phyloP scores from a whole-genome alignment of 1,140 invertebrate species.

The Drosophila chauvacae region DNA sequence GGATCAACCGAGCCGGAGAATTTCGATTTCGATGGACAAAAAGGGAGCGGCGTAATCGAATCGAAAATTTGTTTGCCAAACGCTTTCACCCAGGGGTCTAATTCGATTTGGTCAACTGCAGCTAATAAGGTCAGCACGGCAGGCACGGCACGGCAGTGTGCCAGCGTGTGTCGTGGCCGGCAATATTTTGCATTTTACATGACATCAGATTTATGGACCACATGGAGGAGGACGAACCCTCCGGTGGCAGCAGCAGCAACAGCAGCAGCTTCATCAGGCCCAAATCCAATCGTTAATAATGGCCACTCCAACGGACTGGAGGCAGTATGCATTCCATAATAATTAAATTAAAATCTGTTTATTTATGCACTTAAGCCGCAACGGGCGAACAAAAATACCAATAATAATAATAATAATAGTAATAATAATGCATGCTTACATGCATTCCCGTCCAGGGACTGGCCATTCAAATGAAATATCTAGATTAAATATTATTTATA shows the following conservation, averaged over 20 bases:
- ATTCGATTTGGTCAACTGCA: slow-evolving; percentile 71
- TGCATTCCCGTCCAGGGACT: slow-evolving; percentile 2
- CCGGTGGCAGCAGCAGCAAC: slow-evolving; percentile 2
- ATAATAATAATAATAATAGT: slow-evolving; percentile 58
- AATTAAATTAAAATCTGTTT: slow-evolving; percentile 68
- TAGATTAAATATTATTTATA: slow-evolving; percentile 72
- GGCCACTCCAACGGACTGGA: slow-evolving; percentile 1
- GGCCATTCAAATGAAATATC: slow-evolving; percentile 65
- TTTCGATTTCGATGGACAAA: slow-evolving; percentile 38
- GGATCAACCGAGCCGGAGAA: slow-evolving; percentile 49
- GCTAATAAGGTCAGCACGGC: slow-evolving; percentile 55
- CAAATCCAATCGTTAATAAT: slow-evolving; percentile 29
- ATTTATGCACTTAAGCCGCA: slow-evolving; percentile 62
- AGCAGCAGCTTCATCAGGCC: slow-evolving; percentile 22
- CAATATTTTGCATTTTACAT: slow-evolving; percentile 56
- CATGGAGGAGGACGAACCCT: slow-evolving; percentile 26
- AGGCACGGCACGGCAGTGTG: slow-evolving; percentile 11
- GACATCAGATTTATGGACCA: slow-evolving; percentile 66
- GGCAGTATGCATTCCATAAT: slow-evolving; percentile 46
- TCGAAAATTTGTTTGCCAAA: slow-evolving; percentile 69
- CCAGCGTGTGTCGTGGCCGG: slow-evolving; percentile 29
- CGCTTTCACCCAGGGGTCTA: slow-evolving; percentile 71
- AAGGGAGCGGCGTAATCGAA: slow-evolving; percentile 41
- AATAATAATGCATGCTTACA: slow-evolving; percentile 49
- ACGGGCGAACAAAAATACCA: slow-evolving; percentile 30